Evolutionary conservation across 30 jellyfish, hydroid and myxozoan genomes (phyloP), one percentile per base, ranked within the genome.

Genomic region (Pelagia noctiluca): DNA sequence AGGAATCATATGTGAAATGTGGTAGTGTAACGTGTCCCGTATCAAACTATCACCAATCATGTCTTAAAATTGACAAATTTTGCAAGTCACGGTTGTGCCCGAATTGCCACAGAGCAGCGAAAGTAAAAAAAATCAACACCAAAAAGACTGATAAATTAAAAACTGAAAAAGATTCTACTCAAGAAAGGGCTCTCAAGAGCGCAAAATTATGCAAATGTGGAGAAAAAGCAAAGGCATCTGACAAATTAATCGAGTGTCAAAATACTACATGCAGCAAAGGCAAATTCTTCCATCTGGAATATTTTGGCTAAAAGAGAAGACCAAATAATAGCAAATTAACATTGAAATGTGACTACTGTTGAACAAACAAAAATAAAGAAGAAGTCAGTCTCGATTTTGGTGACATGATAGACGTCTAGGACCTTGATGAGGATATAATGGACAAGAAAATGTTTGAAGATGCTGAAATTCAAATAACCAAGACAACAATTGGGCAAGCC

Each of bases 11-110:
- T 69, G 31, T 34, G 42, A 71, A 73, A 49, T 73, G 71, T 50
- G 10, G 73, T 73, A 47, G 48, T 37, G 75, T 54, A 47, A 28
- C 2, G 50, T 73, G 85, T 50, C 71, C 71, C 36, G 50, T 73
- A 47, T 36, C 72, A 31, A 50, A 47, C 53, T 47, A 21, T 46
- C 85, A 52, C 37, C 71, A 11, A 7, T 47, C 84, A n/a, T 72
- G 84, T 57, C 37, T 72, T 16, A 47, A 49, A 72, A 46, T 72
- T 42, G 71, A 50, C 71, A 30, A 47, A 50, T 47, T 72, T 49
- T 37, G 48, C 34, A 72, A 46, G 47, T 50, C 31, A 30, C 48
- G 84, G 84, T 46, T 33, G 48, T 72, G 84, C 71, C 74, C 84
- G 12, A 72, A 36, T 35, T 72, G 84, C 35, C 31, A 49, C 37